A percentile compares a stretch with the other conserved stretches of the same genome.
phyloP scores from a whole-genome alignment of 92 coral and sea anemone genomes.

The Zoanthus sansibaricus region DNA sequence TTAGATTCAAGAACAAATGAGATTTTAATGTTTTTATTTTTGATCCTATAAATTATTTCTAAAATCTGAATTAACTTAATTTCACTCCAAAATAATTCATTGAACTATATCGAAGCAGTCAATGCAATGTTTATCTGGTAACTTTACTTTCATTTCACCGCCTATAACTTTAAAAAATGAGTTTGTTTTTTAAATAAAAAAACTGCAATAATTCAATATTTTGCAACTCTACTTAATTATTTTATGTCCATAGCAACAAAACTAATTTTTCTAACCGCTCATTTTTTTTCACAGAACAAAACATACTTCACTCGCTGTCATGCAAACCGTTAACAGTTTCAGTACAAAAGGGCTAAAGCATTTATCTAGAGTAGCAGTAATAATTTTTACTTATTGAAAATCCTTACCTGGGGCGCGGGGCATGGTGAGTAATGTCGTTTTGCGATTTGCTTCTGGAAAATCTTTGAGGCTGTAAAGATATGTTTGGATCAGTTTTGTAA shows the following conservation, averaged over 20 bases:
- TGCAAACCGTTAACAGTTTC: conserved; percentile 46
- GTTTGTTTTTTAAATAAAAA: background rate
- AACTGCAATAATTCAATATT: background rate
- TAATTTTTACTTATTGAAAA: background rate
- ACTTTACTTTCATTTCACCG: background rate
- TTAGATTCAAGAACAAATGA: background rate
- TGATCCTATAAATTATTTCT: background rate
- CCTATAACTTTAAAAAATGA: background rate
- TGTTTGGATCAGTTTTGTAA: background rate
- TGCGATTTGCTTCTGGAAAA: background rate
- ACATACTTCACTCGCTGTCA: conserved; percentile 55
- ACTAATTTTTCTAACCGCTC: background rate
- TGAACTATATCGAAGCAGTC: background rate
- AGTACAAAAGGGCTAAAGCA: background rate
- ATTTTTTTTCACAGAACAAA: conserved; percentile 23
- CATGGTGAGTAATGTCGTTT: conserved; percentile 23
- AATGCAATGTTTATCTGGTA: background rate
- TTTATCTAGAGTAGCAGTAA: background rate
- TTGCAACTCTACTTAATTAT: background rate
- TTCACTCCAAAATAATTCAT: background rate
- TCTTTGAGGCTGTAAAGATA: background rate
- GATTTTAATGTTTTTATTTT: background rate
- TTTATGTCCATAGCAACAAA: conserved; percentile 42
- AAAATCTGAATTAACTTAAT: background rate
- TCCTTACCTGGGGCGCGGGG: conserved; percentile 73